These are phyloP conservation scores for Lepus townsendii DNA, from an alignment of 2,797 vertebrate species.

Conservation along the genomic window DNA sequence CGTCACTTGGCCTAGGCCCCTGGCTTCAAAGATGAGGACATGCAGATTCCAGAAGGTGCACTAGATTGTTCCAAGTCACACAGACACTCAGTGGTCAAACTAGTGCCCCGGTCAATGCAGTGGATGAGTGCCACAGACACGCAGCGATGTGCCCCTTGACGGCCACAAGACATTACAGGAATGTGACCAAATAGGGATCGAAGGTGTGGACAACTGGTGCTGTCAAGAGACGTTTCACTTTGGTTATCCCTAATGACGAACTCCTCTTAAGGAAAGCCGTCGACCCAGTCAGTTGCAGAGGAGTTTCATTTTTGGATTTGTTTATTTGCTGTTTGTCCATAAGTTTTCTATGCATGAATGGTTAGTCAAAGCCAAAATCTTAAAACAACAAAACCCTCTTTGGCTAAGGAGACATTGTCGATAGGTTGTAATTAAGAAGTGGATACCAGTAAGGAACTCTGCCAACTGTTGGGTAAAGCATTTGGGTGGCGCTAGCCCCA, in stretches of 20 bases:
- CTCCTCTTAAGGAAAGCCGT: slow-evolving; percentile 28
- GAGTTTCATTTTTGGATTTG: neutral
- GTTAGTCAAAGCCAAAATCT: slow-evolving; percentile 54
- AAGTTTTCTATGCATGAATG: slow-evolving; percentile 10
- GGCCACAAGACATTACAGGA: neutral
- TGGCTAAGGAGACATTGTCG: slow-evolving; percentile 39
- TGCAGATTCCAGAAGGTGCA: neutral
- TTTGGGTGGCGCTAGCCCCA: neutral
- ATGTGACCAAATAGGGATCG: neutral
- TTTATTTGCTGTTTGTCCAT: neutral
- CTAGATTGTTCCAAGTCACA: neutral
- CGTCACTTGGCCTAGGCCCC: neutral
- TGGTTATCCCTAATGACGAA: neutral
- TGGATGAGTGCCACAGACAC: accelerated
- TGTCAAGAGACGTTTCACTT: neutral
- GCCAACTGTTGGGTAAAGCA: slow-evolving; percentile 11
- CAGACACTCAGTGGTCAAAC: neutral
- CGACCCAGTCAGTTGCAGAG: neutral
- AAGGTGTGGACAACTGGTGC: neutral
- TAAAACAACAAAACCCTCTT: neutral
- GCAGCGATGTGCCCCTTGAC: neutral
- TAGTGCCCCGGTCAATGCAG: too few species aligned
- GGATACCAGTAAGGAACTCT: slow-evolving; percentile 51
- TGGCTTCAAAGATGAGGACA: neutral
- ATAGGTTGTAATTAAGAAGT: slow-evolving; percentile 52